Conservation (phyloP, 1,140 invertebrate species). For the Drosophila biarmipes region DNA sequence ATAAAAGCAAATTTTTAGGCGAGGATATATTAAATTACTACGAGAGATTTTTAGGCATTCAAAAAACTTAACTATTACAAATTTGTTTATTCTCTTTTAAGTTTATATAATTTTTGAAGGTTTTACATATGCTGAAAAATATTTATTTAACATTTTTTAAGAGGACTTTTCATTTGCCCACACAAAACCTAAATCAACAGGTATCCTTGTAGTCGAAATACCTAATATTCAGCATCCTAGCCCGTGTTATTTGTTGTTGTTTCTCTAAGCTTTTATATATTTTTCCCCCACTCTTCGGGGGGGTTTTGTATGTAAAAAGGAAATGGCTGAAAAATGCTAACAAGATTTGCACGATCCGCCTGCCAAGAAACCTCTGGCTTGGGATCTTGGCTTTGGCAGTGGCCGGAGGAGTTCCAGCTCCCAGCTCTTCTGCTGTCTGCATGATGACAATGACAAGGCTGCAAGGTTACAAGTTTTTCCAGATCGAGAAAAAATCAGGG, state of each 20-base stretch:
- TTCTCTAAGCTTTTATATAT: slow-evolving; percentile 8
- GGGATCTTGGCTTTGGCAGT: slow-evolving; percentile 11
- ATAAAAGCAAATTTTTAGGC: too few species aligned
- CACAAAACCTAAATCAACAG: background rate
- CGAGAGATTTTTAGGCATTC: too few species aligned
- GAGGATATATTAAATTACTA: too few species aligned
- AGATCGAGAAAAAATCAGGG: slow-evolving; percentile 49
- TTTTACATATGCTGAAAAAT: too few species aligned
- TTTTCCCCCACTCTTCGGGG: slow-evolving; percentile 5
- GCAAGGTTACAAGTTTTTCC: slow-evolving; percentile 83
- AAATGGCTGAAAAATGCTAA: slow-evolving; percentile 81
- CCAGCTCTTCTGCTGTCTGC: slow-evolving; percentile 41
- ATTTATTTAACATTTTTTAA: too few species aligned
- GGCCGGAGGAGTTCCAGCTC: slow-evolving; percentile 23
- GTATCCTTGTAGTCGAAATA: slow-evolving; percentile 1
- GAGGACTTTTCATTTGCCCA: background rate
- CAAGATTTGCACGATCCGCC: slow-evolving; percentile 75
- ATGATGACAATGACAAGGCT: slow-evolving; percentile 74
- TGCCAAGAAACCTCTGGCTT: slow-evolving; percentile 47
- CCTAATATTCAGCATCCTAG: background rate
- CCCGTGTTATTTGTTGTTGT: slow-evolving; percentile 24
- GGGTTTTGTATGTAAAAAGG: slow-evolving; percentile 62
- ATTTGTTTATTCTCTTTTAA: too few species aligned
- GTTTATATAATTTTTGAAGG: too few species aligned
- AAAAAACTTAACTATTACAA: too few species aligned